Evolutionary conservation across 2,113 vertebrate genomes (phyloP), one percentile per base, ranked within the genome.

Genomic region (Phylloscopus trochiloides): DNA sequence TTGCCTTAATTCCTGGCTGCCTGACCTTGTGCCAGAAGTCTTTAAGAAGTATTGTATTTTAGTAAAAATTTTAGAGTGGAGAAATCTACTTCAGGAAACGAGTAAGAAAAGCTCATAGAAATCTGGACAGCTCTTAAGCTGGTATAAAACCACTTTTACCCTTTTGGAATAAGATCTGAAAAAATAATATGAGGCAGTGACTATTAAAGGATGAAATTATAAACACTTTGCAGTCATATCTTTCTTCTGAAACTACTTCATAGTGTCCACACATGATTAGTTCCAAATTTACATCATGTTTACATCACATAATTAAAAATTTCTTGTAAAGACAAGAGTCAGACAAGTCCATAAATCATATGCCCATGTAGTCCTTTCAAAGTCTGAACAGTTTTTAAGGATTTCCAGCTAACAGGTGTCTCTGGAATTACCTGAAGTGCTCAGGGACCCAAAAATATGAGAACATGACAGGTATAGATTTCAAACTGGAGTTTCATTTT

Each of bases 401-500:
- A 15, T 89, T 92, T 91, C 17, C 65, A 57, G 29, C 24, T 78
- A 95, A 73, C 86, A 95, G 91, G 84, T 94, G 73, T 72, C 76
- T 63, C 73, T 75, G 34, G 85, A 96, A 95, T 75, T 93, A 96
- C 71, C 74, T 91, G 74, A 88, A 92, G 10, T 55, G 74, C 77
- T 94, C 74, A 83, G 95, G 80, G 94, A 92, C 32, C 16, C 43
- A 63, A 90, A 94, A 91, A 58, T 67, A 58, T 1, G 13, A 92
- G 58, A 92, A 94, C 38, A 76, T 79, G 94, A 91, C 73, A 90
- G 71, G 40, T 85, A 82, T 73, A 72, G 92, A 90, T 94, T 92
- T 96, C 55, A 77, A 83, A 92, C 18, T 58, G 14, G 68, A 74
- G 40, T 77, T 92, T 93, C n/a, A 83, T 93, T 96, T 96, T 83